phyloP scores from a whole-genome alignment of 2,888 invertebrate species.

The Frankliniella fusca region DNA sequence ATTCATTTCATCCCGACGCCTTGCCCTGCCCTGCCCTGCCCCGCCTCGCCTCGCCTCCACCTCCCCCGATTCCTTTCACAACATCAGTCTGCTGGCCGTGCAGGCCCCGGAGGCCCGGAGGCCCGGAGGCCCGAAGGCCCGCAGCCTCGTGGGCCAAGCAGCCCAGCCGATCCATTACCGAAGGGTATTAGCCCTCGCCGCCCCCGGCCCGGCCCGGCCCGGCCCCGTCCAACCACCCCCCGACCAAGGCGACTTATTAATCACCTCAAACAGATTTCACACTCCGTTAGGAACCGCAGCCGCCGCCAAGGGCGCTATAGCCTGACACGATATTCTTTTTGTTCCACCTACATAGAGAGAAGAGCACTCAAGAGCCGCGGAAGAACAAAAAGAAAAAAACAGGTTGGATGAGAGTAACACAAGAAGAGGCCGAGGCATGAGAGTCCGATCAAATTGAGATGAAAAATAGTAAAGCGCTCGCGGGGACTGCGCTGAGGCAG shows the following conservation, averaged over 20 bases:
- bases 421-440: too few species aligned
- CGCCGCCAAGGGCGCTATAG: background rate
- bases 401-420: too few species aligned
- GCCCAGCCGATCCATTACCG: background rate
- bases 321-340: too few species aligned
- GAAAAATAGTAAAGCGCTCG: too few species aligned
- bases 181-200: background rate
- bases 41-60: too few species aligned
- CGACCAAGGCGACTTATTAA: background rate
- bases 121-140: background rate
- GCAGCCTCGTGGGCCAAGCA: background rate
- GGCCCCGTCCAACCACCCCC: background rate
- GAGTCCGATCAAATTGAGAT: too few species aligned
- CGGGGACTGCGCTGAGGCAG: too few species aligned
- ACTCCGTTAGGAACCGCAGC: background rate
- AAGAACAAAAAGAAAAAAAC: too few species aligned
- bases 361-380: too few species aligned
- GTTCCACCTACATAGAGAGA: too few species aligned
- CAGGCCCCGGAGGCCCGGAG: background rate
- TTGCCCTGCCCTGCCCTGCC: background rate
- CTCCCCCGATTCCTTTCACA: background rate
- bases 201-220: background rate
- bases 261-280: constrained; percentile 12
- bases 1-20: constrained; percentile 4
- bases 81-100: background rate